Base-by-base conservation (phyloP, 2,888 invertebrate species). In the Platerodrilus igneus region DNA sequence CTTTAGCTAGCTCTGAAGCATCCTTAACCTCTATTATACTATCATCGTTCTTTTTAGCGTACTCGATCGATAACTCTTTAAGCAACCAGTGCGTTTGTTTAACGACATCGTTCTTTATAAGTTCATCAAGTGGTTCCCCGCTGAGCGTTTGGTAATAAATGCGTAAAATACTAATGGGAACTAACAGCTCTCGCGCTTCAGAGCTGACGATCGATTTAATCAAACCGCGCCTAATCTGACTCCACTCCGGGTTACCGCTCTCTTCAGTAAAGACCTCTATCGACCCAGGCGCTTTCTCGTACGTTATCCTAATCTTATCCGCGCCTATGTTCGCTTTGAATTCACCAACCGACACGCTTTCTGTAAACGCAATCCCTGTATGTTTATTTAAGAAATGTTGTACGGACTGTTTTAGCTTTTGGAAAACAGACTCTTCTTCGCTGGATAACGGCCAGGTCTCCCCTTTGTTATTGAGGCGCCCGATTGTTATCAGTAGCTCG, bases 401-500 rank as follows among this genome's bases (percentile, higher is more conserved):
- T 50, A 68, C 68, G 52, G 68, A 67, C n/a, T 64, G 51, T 56
- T 67, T 68, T 28, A 69, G 50, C 51, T 66, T 67, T 39, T 68
- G 62, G 48, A 68, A 68, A 60, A 68, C 60, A 9, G 67, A 65
- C 48, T 68, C 64, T 65, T 74, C 63, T 66, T 74, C 62, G 67
- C 75, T 45, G 35, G 51, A 63, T 67, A 65, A 51, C 62, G 73
- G 39, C 69, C 70, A 50, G 64, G 67, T 10, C 64, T 68, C 52
- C 62, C 69, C 40, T 35, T 52, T 50, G 11, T 67, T 64, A 42
- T 68, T 70, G 2, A 72, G 58, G 43, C 77, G 76, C 1, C 74
- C 72, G 2, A 78, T 63, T 0, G 71, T 72, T 0, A 83, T 69
- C 18, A 72, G 67, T 10, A 83, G 55, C 5, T 72, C 65, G 0